Conservation (phyloP, 2,888 invertebrate species). For the Herminia tarsipennalis region DNA sequence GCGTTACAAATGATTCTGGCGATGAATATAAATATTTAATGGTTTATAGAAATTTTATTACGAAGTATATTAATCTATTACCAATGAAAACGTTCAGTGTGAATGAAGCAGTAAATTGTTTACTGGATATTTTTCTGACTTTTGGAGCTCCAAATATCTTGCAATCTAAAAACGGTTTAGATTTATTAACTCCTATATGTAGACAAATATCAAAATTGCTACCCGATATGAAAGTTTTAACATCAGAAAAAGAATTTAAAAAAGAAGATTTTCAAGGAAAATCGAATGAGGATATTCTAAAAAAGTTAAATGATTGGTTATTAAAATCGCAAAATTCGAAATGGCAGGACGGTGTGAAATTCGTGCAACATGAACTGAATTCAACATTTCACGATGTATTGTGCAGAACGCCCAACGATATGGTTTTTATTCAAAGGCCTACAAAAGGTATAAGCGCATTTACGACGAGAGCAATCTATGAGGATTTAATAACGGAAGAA, state of each 20-base stretch:
- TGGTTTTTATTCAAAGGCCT: slow-evolving; percentile 56
- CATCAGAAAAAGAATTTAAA: slow-evolving; percentile 42
- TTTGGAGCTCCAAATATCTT: slow-evolving; percentile 68
- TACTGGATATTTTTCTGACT: slow-evolving; percentile 60
- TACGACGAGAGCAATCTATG: slow-evolving; percentile 43
- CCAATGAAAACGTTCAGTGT: slow-evolving; percentile 54
- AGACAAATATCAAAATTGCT: slow-evolving; percentile 47
- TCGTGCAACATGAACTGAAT: slow-evolving; percentile 58
- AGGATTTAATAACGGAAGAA: slow-evolving; percentile 51
- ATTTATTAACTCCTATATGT: slow-evolving; percentile 57
- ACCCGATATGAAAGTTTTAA: slow-evolving; percentile 55
- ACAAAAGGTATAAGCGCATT: slow-evolving; percentile 50
- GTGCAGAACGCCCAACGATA: slow-evolving; percentile 58
- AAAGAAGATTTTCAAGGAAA: slow-evolving; percentile 46
- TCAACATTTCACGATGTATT: slow-evolving; percentile 52
- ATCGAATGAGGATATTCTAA: slow-evolving; percentile 60
- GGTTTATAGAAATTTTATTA: slow-evolving; percentile 58
- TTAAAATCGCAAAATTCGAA: slow-evolving; percentile 49
- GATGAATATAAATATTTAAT: slow-evolving; percentile 62
- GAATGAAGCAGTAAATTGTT: slow-evolving; percentile 52
- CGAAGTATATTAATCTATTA: slow-evolving; percentile 60
- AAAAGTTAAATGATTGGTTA: slow-evolving; percentile 56
- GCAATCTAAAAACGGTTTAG: slow-evolving; percentile 61
- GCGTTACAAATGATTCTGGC: slow-evolving; percentile 49
- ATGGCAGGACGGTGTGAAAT: slow-evolving; percentile 64